These are phyloP conservation scores for Acromyrmex heyeri DNA, from an alignment of 1,140 invertebrate genomes.

Conservation along the genomic window DNA sequence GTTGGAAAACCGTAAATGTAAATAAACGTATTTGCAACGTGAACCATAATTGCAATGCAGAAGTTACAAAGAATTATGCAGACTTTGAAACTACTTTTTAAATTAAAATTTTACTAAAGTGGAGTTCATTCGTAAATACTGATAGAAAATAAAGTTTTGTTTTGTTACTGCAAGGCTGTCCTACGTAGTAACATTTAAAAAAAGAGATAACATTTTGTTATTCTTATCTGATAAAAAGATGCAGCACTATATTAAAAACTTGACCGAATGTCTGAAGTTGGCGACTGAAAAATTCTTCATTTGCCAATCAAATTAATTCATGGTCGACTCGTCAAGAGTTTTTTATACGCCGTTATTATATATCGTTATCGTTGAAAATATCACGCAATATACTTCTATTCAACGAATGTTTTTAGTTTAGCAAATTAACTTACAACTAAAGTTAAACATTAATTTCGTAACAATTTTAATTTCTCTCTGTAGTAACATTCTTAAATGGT, in stretches of 20 bases:
- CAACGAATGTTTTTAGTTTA: not conserved
- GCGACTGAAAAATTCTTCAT: not conserved
- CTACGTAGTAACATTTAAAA: not conserved
- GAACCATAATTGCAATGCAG: not conserved
- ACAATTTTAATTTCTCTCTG: not conserved
- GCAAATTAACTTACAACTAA: constrained; percentile 2
- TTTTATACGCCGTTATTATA: not conserved
- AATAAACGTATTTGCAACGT: not conserved
- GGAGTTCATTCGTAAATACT: constrained; percentile 2
- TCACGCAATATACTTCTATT: not conserved
- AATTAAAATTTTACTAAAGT: constrained; percentile 11
- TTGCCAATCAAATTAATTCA: constrained; percentile 36
- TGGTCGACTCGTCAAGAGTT: not conserved
- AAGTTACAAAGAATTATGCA: constrained; percentile 14
- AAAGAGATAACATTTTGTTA: not conserved
- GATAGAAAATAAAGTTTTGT: not conserved
- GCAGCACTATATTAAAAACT: constrained; percentile 15
- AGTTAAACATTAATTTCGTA: not conserved
- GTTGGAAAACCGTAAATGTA: not conserved
- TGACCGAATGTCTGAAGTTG: not conserved
- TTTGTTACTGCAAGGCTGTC: not conserved
- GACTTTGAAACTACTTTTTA: not conserved
- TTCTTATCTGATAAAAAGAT: not conserved
- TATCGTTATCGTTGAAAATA: not conserved
- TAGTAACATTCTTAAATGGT: not conserved